Conservation (phyloP, 2,888 invertebrate species). For the Ennomos fuscantarius region DNA sequence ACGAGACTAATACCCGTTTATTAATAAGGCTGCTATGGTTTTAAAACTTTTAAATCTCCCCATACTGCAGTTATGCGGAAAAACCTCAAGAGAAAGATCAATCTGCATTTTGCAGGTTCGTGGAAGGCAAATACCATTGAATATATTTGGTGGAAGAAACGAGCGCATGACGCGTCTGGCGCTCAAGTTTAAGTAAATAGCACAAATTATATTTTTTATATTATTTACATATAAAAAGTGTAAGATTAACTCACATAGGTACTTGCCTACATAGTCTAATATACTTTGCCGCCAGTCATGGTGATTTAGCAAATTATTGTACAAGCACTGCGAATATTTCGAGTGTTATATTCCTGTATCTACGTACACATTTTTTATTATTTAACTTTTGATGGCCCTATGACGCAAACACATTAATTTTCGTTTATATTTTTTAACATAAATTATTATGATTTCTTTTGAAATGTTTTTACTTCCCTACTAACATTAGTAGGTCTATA, state of each 20-base stretch:
- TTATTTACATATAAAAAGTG: conserved; percentile 9
- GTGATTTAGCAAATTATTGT: conserved; percentile 20
- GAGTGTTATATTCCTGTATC: conserved; percentile 1
- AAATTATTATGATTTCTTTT: conserved; percentile 12
- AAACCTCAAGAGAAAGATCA: no score
- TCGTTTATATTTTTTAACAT: conserved; percentile 1
- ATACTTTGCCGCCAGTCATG: conserved; percentile 13
- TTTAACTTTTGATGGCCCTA: conserved; percentile 3
- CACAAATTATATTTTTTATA: no score
- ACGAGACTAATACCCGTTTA: no score
- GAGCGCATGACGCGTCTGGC: no score
- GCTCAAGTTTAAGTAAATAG: no score
- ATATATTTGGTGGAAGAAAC: no score
- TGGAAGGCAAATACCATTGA: no score
- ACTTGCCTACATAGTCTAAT: neutral
- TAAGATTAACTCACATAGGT: conserved; percentile 14
- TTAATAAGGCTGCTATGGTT: no score
- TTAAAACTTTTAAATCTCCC: no score
- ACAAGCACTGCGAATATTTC: conserved; percentile 11
- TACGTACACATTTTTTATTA: conserved; percentile 1
- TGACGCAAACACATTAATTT: conserved; percentile 18
- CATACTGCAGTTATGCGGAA: no score
- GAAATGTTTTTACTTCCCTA: conserved; percentile 7
- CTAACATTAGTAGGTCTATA: neutral
- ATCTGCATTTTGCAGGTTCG: no score